A percentile compares a stretch with the other conserved stretches of the same genome.
phyloP scores from a whole-genome alignment of 2,113 vertebrate genomes.

The Aleadryas rufinucha region DNA sequence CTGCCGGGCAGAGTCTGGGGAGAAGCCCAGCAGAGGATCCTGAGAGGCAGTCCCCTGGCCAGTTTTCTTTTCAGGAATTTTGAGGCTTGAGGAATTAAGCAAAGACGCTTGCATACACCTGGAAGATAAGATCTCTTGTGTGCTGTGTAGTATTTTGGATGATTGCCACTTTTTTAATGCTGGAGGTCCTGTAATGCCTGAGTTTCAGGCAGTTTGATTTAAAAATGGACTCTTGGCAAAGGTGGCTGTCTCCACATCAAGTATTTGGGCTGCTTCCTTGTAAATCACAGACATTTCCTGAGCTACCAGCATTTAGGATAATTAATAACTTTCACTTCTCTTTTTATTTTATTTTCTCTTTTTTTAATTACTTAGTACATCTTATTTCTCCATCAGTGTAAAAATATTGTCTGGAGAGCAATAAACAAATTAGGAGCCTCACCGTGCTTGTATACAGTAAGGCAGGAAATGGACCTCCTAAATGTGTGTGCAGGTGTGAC shows the following conservation, averaged over 20 bases:
- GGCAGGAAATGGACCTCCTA: conserved; percentile 21
- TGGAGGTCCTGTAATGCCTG: neutral
- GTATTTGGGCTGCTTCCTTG: neutral
- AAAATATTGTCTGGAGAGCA: neutral
- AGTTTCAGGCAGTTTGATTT: neutral
- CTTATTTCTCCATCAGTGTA: neutral
- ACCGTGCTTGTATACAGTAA: neutral
- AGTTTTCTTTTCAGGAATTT: neutral
- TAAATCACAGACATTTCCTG: neutral
- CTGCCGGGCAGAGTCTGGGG: neutral
- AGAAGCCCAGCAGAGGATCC: neutral
- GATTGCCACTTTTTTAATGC: neutral
- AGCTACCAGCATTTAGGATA: neutral
- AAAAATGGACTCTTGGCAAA: conserved; percentile 13
- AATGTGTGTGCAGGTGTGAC: conserved; percentile 6
- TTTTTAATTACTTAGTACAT: neutral
- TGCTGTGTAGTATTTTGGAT: neutral
- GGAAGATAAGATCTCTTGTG: neutral
- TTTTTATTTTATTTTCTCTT: neutral
- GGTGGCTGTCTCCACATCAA: neutral
- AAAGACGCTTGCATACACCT: neutral
- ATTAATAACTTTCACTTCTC: neutral
- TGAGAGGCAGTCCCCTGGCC: neutral
- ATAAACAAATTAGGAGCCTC: neutral
- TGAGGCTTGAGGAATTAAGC: neutral